Conservation (phyloP, 2,888 invertebrate species). For the Latrodectus hesperus region DNA sequence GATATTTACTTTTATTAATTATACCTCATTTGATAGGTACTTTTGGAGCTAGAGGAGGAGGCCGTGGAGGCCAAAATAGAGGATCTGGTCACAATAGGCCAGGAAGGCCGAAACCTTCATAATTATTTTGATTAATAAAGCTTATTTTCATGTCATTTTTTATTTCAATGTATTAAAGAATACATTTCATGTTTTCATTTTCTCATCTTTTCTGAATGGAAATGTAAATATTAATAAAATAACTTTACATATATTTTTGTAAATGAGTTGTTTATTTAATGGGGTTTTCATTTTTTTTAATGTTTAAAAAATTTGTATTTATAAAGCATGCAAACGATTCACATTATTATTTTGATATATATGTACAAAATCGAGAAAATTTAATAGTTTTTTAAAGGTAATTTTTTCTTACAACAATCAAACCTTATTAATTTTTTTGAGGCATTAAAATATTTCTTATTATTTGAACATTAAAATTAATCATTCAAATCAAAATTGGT, state of each 20-base stretch:
- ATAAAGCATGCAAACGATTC: too few species aligned
- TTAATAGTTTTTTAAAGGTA: too few species aligned
- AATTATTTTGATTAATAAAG: neutral
- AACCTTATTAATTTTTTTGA: too few species aligned
- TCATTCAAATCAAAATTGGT: too few species aligned
- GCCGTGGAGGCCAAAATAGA: slow-evolving; percentile 43
- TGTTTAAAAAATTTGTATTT: neutral
- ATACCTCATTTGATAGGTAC: slow-evolving; percentile 21
- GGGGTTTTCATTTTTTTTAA: neutral
- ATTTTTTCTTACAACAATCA: too few species aligned
- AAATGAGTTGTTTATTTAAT: neutral
- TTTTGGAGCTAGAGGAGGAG: slow-evolving; percentile 57
- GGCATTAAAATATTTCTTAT: too few species aligned
- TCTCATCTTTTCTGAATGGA: slow-evolving; percentile 8
- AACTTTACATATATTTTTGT: too few species aligned
- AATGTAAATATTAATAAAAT: slow-evolving; percentile 15
- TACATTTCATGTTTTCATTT: slow-evolving; percentile 8
- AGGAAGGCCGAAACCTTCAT: slow-evolving; percentile 57
- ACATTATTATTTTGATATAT: too few species aligned
- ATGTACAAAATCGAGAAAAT: too few species aligned
- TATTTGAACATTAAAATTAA: too few species aligned
- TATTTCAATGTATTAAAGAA: slow-evolving; percentile 18
- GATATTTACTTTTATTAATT: neutral
- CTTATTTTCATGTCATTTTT: slow-evolving; percentile 1
- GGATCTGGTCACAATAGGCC: slow-evolving; percentile 38